Percentiles rank a stretch among this genome's conserved stretches.
Evolutionary conservation across 2,113 vertebrate genomes (phyloP).

Genomic region (Myiagra hebetior): DNA sequence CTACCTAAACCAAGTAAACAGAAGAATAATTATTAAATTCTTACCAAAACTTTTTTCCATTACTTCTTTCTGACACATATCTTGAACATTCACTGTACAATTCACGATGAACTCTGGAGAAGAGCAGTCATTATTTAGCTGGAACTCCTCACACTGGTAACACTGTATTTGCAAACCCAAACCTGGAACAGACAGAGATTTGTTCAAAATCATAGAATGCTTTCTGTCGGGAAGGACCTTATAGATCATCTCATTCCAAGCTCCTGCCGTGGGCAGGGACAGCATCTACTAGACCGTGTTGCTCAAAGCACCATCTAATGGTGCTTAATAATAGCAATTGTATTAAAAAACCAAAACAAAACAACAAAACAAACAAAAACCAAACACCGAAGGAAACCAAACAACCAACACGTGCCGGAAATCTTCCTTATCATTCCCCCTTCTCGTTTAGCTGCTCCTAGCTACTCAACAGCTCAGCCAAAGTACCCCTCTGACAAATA

Average conservation of each 20-base stretch:
- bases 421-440: no score
- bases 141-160: conserved; percentile 98
- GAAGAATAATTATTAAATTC: not conserved
- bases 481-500: not conserved
- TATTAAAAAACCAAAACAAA: not conserved
- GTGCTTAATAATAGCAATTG: not conserved
- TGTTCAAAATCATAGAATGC: not conserved
- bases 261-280: no score
- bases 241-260: not conserved
- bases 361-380: not conserved
- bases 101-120: conserved; percentile 94
- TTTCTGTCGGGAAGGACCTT: not conserved
- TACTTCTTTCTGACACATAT: conserved; percentile 98
- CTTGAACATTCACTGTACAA: conserved; percentile 97
- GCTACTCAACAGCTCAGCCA: not conserved
- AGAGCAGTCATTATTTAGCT: conserved; percentile 91
- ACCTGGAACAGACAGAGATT: conserved; percentile 62
- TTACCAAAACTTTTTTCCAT: conserved; percentile 92
- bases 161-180: conserved; percentile 93
- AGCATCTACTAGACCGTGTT: not conserved
- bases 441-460: fast-evolving
- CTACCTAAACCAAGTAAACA: not conserved
- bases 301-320: not conserved
- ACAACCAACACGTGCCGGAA: not conserved
- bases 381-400: not conserved